These are phyloP conservation scores for Ellobius talpinus DNA, from an alignment of 2,113 vertebrate genomes.

Conservation along the genomic window DNA sequence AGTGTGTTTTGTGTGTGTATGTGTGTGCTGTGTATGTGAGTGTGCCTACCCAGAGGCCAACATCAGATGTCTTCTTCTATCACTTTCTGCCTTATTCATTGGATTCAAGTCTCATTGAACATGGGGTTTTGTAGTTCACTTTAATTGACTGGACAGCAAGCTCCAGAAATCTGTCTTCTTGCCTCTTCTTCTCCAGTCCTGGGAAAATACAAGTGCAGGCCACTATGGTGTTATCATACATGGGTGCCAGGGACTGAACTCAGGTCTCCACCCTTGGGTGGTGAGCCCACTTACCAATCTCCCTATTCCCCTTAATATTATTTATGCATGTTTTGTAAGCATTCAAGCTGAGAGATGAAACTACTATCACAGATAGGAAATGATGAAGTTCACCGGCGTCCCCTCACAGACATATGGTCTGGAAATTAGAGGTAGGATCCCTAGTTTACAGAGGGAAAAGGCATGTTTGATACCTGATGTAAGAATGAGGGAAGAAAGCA, in stretches of 20 bases:
- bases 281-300: background rate
- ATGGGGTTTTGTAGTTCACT: background rate
- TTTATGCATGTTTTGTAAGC: background rate
- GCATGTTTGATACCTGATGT: background rate
- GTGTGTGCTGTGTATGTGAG: background rate
- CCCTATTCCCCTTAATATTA: background rate
- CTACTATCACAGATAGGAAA: slow-evolving; percentile 13
- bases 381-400: background rate
- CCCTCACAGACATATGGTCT: background rate
- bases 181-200: background rate
- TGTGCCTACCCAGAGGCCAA: background rate
- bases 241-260: background rate
- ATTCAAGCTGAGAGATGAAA: background rate
- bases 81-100: background rate
- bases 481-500: background rate
- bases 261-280: background rate
- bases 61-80: background rate
- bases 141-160: background rate
- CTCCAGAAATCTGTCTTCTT: background rate
- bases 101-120: background rate
- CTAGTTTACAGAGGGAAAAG: background rate
- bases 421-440: background rate
- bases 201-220: background rate
- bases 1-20: background rate
- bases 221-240: background rate